Evolutionary conservation across 2,888 invertebrate genomes (phyloP), one percentile per base, ranked within the genome.

Genomic region (Amphipyra tragopoginis): DNA sequence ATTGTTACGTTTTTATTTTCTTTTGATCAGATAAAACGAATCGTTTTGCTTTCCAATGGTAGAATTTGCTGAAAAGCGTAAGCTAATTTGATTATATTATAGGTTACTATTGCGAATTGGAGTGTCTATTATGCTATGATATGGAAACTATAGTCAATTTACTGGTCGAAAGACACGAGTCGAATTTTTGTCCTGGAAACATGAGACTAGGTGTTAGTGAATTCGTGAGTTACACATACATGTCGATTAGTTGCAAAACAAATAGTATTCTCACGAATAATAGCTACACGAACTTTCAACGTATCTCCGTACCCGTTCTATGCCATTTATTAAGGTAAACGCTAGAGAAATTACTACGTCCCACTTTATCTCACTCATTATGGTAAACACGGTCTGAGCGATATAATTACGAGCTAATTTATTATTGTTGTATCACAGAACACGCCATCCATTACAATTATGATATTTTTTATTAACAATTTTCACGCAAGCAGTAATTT

Each of bases 401-500:
- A 90, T 92, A 92, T 87, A 93, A 91, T 91, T 89, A 90, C 86
- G 75, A 75, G 73, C 83, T 88, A 89, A 91, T 90, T 92, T 92
- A 92, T 90, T 86, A 82, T 83, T 85, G 81, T 77, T 81, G 83
- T 93, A 93, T 91, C 93, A 92, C 83, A 90, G 86, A 92, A 93
- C 93, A 93, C 86, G 90, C 86, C 85, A 86, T 85, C 88, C 77
- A 82, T 88, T 80, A 88, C 89, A 92, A 91, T 93, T 92, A 89
- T 89, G 90, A 92, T 90, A 90, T 91, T 90, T 90, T 93, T 93
- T 92, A 94, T 93, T 91, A 86, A 82, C 70, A 82, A 80, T 80
- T 85, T 87, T 83, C 94, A 93, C 93, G 93, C 93, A 82, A 93
- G 80, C 86, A 71, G 73, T 75, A 59, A 63, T 72, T 80, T 76